A percentile compares a stretch with the other conserved stretches of the same genome.
These are phyloP conservation scores for Zaprionus kolodkinae DNA, from an alignment of 1,140 invertebrate genomes.

Conservation along the genomic window DNA sequence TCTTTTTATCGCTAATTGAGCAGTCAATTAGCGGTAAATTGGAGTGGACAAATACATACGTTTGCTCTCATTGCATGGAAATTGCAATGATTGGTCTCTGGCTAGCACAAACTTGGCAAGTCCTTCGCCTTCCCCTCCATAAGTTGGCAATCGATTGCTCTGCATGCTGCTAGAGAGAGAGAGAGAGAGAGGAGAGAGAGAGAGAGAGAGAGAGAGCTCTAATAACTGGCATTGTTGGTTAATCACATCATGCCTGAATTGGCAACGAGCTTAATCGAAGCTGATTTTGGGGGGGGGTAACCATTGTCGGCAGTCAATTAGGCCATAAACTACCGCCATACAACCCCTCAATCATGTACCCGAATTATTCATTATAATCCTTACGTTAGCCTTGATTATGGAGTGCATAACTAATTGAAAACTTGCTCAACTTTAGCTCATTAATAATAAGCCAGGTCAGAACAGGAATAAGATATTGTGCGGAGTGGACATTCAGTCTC, in stretches of 20 bases:
- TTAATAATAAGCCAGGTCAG: constrained; percentile 70
- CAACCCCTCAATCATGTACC: constrained; percentile 16
- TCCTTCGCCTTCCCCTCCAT: neutral
- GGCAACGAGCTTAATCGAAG: neutral
- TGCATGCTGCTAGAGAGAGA: neutral
- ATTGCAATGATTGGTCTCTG: neutral
- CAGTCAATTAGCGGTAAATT: no score
- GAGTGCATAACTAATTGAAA: constrained; percentile 74
- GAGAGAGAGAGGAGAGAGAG: neutral
- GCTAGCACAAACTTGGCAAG: neutral
- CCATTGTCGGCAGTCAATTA: constrained; percentile 62
- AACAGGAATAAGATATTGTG: neutral
- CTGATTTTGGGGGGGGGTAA: neutral
- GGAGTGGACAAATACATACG: no score
- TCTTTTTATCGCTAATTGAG: neutral
- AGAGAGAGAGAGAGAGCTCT: neutral
- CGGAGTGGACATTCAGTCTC: no score
- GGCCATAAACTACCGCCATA: neutral
- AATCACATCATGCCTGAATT: constrained; percentile 62
- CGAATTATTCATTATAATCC: constrained; percentile 74
- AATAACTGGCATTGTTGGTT: constrained; percentile 27
- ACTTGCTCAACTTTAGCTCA: constrained; percentile 73
- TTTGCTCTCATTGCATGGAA: neutral
- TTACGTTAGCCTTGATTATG: constrained; percentile 71
- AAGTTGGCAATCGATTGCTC: neutral